A percentile compares a stretch with the other conserved stretches of the same genome.
These are phyloP conservation scores for Hipparchia semele DNA, from an alignment of 2,888 invertebrate genomes.

Conservation along the genomic window DNA sequence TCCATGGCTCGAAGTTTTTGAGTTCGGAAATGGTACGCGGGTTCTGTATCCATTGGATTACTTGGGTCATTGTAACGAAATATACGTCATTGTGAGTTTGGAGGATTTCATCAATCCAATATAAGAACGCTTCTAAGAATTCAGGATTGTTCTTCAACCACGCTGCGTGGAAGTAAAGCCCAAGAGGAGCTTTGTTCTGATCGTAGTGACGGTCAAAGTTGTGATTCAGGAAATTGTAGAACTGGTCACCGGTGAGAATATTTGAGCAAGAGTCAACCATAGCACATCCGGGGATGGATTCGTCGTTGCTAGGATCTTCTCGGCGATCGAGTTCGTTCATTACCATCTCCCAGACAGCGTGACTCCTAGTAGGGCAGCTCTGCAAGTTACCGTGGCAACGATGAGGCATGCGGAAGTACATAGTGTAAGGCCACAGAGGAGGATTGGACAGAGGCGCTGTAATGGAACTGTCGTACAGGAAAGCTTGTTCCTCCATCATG, in stretches of 20 bases:
- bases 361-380: slow-evolving; percentile 95
- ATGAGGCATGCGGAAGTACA: slow-evolving; percentile 98
- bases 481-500: slow-evolving; percentile 98
- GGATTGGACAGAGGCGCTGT: slow-evolving; percentile 95
- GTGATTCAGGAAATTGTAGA: slow-evolving; percentile 96
- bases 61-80: slow-evolving; percentile 98
- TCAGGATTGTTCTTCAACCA: slow-evolving; percentile 97
- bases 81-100: slow-evolving; percentile 95
- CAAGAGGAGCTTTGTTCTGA: slow-evolving; percentile 94
- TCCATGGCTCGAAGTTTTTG: slow-evolving; percentile 97
- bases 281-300: slow-evolving; percentile 94
- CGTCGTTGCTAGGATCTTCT: slow-evolving; percentile 95
- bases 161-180: slow-evolving; percentile 96
- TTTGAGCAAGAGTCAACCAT: slow-evolving; percentile 98
- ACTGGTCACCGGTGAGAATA: slow-evolving; percentile 95
- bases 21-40: slow-evolving; percentile 92
- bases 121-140: slow-evolving; percentile 95
- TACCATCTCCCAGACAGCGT: slow-evolving; percentile 98
- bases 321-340: slow-evolving; percentile 96
- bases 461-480: slow-evolving; percentile 97
- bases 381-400: slow-evolving; percentile 96
- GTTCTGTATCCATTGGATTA: slow-evolving; percentile 97
- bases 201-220: slow-evolving; percentile 97
- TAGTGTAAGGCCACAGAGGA: slow-evolving; percentile 98
- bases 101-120: slow-evolving; percentile 95